Conservation (phyloP, 2,113 vertebrate genomes). For the Notothenia coriiceps region DNA sequence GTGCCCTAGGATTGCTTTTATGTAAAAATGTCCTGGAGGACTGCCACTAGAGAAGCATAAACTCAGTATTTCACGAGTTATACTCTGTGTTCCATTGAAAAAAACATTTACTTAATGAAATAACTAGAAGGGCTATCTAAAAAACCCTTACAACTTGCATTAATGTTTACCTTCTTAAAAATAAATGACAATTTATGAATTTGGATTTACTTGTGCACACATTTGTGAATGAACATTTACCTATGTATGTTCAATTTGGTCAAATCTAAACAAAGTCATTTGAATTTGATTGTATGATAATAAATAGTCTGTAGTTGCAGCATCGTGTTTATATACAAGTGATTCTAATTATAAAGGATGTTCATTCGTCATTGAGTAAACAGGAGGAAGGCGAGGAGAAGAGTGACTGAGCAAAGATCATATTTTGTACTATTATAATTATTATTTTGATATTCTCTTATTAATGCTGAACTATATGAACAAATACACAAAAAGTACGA, state of each 20-base stretch:
- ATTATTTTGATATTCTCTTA: not conserved
- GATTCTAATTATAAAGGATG: slow-evolving; percentile 42
- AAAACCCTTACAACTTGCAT: not conserved
- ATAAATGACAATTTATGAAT: not conserved
- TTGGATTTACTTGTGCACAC: not conserved
- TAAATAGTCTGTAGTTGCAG: not conserved
- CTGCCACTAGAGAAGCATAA: not conserved
- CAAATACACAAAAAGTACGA: not conserved
- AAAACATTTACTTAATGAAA: not conserved
- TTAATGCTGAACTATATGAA: not conserved
- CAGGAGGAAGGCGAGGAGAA: slow-evolving; percentile 12
- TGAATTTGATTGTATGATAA: not conserved
- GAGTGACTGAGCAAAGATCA: slow-evolving; percentile 2
- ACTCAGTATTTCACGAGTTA: slow-evolving; percentile 16
- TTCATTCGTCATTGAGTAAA: slow-evolving; percentile 62
- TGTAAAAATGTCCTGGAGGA: slow-evolving; percentile 40
- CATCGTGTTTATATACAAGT: slow-evolving; percentile 46
- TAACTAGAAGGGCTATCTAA: not conserved
- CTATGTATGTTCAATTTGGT: too few species aligned
- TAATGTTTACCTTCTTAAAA: not conserved
- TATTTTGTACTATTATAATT: not conserved
- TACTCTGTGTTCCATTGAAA: not conserved
- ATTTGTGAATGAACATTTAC: too few species aligned
- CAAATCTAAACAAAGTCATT: too few species aligned
- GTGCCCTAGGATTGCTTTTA: slow-evolving; percentile 42